These are phyloP conservation scores for Heteromurus nitidus DNA, from an alignment of 2,888 invertebrate species.

Conservation along the genomic window DNA sequence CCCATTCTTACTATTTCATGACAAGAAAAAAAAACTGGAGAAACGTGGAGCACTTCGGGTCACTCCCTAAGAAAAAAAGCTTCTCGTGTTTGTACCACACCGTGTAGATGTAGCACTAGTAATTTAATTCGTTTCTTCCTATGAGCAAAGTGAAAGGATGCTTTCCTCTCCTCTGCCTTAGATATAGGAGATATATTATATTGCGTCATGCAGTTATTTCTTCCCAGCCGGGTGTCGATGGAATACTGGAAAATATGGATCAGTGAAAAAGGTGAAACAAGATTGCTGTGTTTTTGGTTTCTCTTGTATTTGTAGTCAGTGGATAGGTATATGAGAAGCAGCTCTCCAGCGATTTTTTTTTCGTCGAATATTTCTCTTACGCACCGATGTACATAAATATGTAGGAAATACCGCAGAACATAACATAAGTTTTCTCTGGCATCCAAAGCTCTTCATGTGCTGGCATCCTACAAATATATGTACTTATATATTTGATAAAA, in stretches of 20 bases:
- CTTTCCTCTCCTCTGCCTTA: background rate
- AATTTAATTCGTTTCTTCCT: conserved; percentile 43
- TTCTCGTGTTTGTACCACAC: conserved; percentile 6
- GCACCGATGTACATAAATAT: background rate
- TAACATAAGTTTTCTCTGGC: background rate
- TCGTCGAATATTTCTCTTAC: background rate
- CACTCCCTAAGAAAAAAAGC: conserved; percentile 23
- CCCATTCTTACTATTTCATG: conserved; percentile 20
- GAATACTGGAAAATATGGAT: conserved; percentile 3
- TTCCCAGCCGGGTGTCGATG: conserved; percentile 5
- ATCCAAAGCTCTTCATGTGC: background rate
- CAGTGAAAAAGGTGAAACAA: conserved; percentile 4
- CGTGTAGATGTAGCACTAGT: conserved; percentile 4
- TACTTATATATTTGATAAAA: too few relatives aligned
- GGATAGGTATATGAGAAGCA: background rate
- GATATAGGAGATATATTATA: too few relatives aligned
- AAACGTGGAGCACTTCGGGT: conserved; percentile 19
- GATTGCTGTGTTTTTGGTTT: background rate
- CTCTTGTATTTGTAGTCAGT: too few relatives aligned
- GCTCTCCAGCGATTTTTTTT: background rate
- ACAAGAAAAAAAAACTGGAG: conserved; percentile 1
- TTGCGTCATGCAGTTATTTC: too few relatives aligned
- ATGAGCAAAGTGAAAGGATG: conserved; percentile 20
- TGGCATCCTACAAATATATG: conserved; percentile 1
- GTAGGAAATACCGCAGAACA: background rate